A percentile compares a stretch with the other conserved stretches of the same genome.
Evolutionary conservation across 1,140 invertebrate species (phyloP).

Genomic region (Drosophila subpulchrella): DNA sequence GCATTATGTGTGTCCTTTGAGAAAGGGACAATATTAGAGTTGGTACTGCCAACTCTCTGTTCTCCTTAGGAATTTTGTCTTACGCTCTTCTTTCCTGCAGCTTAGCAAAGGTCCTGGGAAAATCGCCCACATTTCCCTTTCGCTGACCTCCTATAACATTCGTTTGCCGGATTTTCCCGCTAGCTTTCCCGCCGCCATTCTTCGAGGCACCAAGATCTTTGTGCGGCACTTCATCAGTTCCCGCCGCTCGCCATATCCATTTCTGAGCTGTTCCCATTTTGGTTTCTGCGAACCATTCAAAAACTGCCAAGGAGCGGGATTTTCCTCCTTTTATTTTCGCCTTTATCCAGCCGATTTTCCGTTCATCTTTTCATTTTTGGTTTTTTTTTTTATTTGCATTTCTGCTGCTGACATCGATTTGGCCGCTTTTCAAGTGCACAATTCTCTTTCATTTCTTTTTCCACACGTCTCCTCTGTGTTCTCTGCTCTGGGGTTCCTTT

Average conservation of each 20-base stretch:
- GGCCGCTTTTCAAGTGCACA: conserved; percentile 58
- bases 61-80: not conserved
- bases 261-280: conserved; percentile 14
- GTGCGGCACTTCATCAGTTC: conserved; percentile 33
- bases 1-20: no score
- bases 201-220: conserved; percentile 21
- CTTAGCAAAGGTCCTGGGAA: not conserved
- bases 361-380: not conserved
- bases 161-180: conserved; percentile 7
- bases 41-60: not conserved
- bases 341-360: conserved; percentile 46
- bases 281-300: conserved; percentile 23
- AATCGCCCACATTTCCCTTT: conserved; percentile 20
- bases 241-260: conserved; percentile 14
- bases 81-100: not conserved
- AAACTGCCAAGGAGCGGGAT: conserved; percentile 25
- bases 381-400: conserved; percentile 10
- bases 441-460: conserved; percentile 30
- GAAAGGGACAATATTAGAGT: no score
- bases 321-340: conserved; percentile 23
- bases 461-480: not conserved
- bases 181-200: conserved; percentile 12
- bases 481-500: conserved; percentile 13
- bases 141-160: conserved; percentile 27
- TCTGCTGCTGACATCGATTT: conserved; percentile 55